Evolutionary conservation across 2,797 vertebrate species (phyloP), one percentile per base, ranked within the genome.

Genomic region (Aulostomus chinensis): DNA sequence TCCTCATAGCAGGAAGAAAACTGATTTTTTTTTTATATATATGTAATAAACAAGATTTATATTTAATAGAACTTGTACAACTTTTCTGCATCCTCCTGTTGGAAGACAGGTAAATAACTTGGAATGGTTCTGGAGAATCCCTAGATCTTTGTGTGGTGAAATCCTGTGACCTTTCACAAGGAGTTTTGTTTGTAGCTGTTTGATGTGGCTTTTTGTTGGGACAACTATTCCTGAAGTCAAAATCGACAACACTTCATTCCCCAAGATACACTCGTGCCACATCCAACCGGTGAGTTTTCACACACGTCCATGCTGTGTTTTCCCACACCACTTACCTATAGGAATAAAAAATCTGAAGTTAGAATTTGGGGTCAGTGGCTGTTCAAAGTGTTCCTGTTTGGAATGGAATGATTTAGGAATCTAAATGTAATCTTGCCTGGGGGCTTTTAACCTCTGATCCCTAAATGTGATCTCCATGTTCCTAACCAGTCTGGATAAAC

Each of bases 241-340:
- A 32, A 29, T 14, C 1, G n/a, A n/a, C n/a, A n/a, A n/a, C n/a
- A n/a, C n/a, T n/a, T n/a, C n/a, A n/a, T n/a, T 99, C 95, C 39
- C 96, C 97, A 52, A 99, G 90, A 78, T 97, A 99, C 49, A 99
- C 91, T 4, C 74, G 93, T 58, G 96, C 97, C 6, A 99, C 95
- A 1, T 99, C 96, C 5, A 99, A 89, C 9, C 94, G 86, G 53
- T 89, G 92, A 1, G 94, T 98, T 91, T 97, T 98, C 83, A 99
- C 96, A 9, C 97, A 99, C 96, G 97, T 95, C 40, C 93, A 91
- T 0, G 96, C 97, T 97, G 99, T 97, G 88, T 94, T 99, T 89
- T 97, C 95, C 97, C 97, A 99, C 28, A 98, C 96, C 0, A 92
- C 85, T 86, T 94, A 89, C 2, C 96, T 99, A 82, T 22, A 57